Evolutionary conservation across 2,888 invertebrate genomes (phyloP).

Genomic region (Ferrisia virgata): DNA sequence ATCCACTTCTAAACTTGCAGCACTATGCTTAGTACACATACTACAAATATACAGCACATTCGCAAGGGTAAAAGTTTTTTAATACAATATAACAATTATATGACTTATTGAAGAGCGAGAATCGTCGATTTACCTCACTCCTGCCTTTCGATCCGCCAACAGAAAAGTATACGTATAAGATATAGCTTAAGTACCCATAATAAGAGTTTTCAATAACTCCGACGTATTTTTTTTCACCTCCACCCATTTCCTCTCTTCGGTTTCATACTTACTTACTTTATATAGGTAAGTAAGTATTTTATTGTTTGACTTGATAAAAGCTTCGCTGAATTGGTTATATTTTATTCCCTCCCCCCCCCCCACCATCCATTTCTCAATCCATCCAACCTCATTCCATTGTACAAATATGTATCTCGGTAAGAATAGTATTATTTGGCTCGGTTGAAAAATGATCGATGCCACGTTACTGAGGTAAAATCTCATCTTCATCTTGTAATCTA

Average conservation of each 20-base stretch:
- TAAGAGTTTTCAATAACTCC: not conserved
- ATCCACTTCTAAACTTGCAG: not conserved
- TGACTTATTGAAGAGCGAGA: constrained; percentile 11
- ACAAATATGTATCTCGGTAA: not conserved
- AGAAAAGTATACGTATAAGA: not conserved
- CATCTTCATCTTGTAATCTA: not conserved
- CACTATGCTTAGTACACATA: not conserved
- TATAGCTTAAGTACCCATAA: not conserved
- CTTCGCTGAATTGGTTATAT: not conserved
- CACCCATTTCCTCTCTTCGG: not conserved
- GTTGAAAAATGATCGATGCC: not conserved
- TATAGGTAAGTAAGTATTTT: too few species aligned
- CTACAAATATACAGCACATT: not conserved
- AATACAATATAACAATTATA: constrained; percentile 27
- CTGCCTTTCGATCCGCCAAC: not conserved
- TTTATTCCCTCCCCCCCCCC: too few species aligned
- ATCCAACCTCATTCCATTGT: not conserved
- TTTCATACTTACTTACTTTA: too few species aligned
- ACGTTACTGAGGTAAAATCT: not conserved
- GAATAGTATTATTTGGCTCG: not conserved
- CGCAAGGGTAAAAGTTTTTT: constrained; percentile 22
- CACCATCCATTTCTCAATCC: too few species aligned
- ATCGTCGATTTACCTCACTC: not conserved
- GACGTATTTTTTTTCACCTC: not conserved
- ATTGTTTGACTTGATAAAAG: not conserved